These are phyloP conservation scores for Macropus fuliginosus DNA, from an alignment of 2,797 vertebrate genomes.

Conservation along the genomic window DNA sequence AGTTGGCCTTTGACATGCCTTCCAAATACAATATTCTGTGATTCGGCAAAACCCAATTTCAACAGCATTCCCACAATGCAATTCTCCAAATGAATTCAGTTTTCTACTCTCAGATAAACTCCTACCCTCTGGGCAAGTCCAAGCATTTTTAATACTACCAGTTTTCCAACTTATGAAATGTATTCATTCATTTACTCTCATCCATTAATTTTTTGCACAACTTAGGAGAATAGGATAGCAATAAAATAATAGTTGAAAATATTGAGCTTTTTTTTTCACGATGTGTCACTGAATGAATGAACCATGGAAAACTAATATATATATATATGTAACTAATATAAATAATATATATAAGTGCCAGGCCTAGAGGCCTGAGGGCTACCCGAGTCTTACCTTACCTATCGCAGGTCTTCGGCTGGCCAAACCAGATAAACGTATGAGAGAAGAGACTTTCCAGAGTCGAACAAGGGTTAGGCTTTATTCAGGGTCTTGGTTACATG, in stretches of 20 bases:
- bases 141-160: neutral
- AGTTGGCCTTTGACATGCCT: neutral
- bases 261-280: neutral
- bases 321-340: neutral
- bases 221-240: neutral
- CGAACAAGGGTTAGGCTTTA: too few relatives aligned
- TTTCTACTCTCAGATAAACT: neutral
- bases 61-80: neutral
- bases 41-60: neutral
- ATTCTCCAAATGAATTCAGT: neutral
- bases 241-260: neutral
- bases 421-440: too few relatives aligned
- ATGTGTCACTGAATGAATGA: neutral
- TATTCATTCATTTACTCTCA: neutral
- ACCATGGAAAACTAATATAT: neutral
- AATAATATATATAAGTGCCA: too few relatives aligned
- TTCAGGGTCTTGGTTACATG: too few relatives aligned
- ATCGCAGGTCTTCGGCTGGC: too few relatives aligned
- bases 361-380: too few relatives aligned
- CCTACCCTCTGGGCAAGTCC: neutral
- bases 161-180: neutral
- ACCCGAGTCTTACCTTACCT: too few relatives aligned
- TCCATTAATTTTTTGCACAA: neutral
- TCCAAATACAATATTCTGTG: neutral
- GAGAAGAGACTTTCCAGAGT: too few relatives aligned